Evolutionary conservation across 2,888 invertebrate genomes (phyloP).

Genomic region (Coenonympha glycerion): DNA sequence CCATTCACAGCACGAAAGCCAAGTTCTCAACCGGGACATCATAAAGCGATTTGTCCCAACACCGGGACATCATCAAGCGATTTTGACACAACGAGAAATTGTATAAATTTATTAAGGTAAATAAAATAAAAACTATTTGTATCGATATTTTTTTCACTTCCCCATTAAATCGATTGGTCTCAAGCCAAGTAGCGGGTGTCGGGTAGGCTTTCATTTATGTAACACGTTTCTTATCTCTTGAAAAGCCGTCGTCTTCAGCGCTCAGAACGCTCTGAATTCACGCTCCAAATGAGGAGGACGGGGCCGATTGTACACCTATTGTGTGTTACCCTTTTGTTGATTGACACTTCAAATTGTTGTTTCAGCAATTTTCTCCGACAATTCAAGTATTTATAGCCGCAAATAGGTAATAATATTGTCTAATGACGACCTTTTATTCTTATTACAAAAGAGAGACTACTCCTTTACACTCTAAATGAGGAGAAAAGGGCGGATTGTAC

Average conservation of each 20-base stretch:
- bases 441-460: too few relatives aligned
- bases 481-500: slow-evolving; percentile 14
- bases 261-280: slow-evolving; percentile 26
- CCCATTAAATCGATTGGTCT: slow-evolving; percentile 6
- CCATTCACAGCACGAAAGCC: too few relatives aligned
- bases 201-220: slow-evolving; percentile 52
- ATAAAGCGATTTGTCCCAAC: too few relatives aligned
- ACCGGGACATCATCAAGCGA: too few relatives aligned
- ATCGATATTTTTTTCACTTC: neutral
- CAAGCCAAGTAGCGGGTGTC: slow-evolving; percentile 17
- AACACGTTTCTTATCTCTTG: slow-evolving; percentile 51
- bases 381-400: too few relatives aligned
- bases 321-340: slow-evolving; percentile 24
- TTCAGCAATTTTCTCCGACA: slow-evolving; percentile 22
- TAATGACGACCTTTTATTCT: too few relatives aligned
- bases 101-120: too few relatives aligned
- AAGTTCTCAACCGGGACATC: too few relatives aligned
- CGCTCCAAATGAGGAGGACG: slow-evolving; percentile 18
- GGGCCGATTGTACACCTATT: slow-evolving; percentile 15
- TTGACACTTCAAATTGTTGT: slow-evolving; percentile 27
- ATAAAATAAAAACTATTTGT: neutral
- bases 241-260: slow-evolving; percentile 35
- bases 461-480: too few relatives aligned
- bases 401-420: too few relatives aligned
- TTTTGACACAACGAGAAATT: too few relatives aligned